Evolutionary conservation across 2,888 invertebrate species (phyloP), one percentile per base, ranked within the genome.

Genomic region (Polietes domitor): DNA sequence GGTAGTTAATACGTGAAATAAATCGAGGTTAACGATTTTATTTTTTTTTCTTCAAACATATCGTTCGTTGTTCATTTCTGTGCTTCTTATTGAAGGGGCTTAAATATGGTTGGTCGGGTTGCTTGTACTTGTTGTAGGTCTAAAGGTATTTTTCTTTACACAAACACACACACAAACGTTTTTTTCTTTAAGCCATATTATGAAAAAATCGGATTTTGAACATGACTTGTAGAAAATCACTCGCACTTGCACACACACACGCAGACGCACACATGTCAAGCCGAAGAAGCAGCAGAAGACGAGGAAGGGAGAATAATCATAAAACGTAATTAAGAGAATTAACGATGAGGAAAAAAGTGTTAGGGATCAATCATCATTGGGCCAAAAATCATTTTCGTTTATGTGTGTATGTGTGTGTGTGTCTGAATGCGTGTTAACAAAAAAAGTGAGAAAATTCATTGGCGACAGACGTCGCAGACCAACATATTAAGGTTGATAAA

Each of bases 271-370:
- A n/a, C n/a, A n/a, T n/a, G n/a, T n/a, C n/a, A n/a, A n/a, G 12
- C 26, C 12, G 55, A 55, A 3, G 55, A 55, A 55, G 55, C 6
- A 21, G 55, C 3, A n/a, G n/a, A 24, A 26, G 58, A 15, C 7
- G 15, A 4, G 32, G 37, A 21, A 37, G 43, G 41, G 41, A 43
- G 68, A 68, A 41, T 68, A 41, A 41, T 82, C 75, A 71, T 80
- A 50, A 63, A 47, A 50, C 17, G 75, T 80, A 71, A 75, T 75
- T 76, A 75, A 80, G 71, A 75, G 71, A 76, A 75, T 80, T 80
- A 75, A 63, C 61, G 43, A 65, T 32, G 28, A 37, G 21, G 19
- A 21, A 41, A 68, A 68, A 68, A 43, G 68, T 37, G 68, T 68
- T 68, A 41, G 68, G 68, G 68, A 55, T 72, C 72, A 72, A 72